Evolutionary conservation across 2,113 vertebrate genomes (phyloP).

Genomic region (Plectropomus leopardus): DNA sequence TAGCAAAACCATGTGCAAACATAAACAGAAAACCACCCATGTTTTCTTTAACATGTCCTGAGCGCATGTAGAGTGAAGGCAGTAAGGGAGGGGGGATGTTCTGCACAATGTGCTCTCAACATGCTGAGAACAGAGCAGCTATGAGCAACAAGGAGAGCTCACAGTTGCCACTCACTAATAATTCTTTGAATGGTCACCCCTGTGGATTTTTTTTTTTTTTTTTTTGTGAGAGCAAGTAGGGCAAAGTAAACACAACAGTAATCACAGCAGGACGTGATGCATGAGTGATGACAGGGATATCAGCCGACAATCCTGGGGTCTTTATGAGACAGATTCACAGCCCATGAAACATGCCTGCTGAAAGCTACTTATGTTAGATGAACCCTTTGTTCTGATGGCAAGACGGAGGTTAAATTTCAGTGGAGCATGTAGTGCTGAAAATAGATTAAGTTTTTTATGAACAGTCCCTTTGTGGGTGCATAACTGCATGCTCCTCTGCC

Average conservation of each 20-base stretch:
- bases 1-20: neutral
- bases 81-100: neutral
- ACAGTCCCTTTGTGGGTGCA: neutral
- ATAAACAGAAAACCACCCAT: neutral
- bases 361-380: neutral
- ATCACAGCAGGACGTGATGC: slow-evolving; percentile 16
- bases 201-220: too few relatives aligned
- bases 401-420: neutral
- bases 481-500: neutral
- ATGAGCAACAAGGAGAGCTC: neutral
- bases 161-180: neutral
- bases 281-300: slow-evolving; percentile 16
- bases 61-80: neutral
- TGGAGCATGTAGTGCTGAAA: neutral
- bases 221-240: slow-evolving; percentile 1
- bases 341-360: slow-evolving; percentile 17
- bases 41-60: neutral
- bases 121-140: neutral
- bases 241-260: slow-evolving; percentile 5
- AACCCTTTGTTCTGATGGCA: neutral
- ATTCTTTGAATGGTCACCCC: neutral
- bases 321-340: slow-evolving; percentile 46
- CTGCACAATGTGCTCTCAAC: neutral
- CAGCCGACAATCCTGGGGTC: neutral
- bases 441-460: too few relatives aligned